These are phyloP conservation scores for Timandra comae DNA, from an alignment of 2,888 invertebrate genomes.

Conservation along the genomic window DNA sequence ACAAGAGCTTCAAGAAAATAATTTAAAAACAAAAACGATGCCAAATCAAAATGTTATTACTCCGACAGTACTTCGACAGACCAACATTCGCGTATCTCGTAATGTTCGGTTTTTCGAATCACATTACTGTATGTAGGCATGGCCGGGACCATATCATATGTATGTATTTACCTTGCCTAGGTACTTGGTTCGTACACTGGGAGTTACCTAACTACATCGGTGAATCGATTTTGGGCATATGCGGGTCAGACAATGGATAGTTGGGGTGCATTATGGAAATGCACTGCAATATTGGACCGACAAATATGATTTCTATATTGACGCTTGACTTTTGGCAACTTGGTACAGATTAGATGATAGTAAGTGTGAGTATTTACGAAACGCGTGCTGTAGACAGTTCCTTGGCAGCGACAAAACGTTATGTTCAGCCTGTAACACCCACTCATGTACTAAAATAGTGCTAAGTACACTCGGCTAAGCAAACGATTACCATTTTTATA, in stretches of 20 bases:
- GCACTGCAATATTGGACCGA: constrained; percentile 25
- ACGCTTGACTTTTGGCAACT: constrained; percentile 12
- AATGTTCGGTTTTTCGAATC: constrained; percentile 29
- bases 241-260: constrained; percentile 35
- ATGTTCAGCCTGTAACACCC: too few species aligned
- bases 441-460: too few species aligned
- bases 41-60: background rate
- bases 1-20: too few species aligned
- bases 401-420: constrained; percentile 13
- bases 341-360: constrained; percentile 1
- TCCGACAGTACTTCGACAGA: constrained; percentile 7
- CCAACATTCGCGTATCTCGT: constrained; percentile 15
- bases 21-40: constrained; percentile 1
- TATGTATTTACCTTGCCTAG: too few species aligned
- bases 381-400: constrained; percentile 8
- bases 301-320: constrained; percentile 7
- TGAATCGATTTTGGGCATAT: constrained; percentile 34
- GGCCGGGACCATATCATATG: background rate
- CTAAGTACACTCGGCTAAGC: too few species aligned
- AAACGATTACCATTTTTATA: too few species aligned
- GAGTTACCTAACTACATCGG: constrained; percentile 8
- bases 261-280: constrained; percentile 40
- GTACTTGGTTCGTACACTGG: constrained; percentile 1
- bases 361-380: background rate
- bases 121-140: constrained; percentile 19